phyloP scores from a whole-genome alignment of 2,888 invertebrate genomes.

The Drosophila cognata region DNA sequence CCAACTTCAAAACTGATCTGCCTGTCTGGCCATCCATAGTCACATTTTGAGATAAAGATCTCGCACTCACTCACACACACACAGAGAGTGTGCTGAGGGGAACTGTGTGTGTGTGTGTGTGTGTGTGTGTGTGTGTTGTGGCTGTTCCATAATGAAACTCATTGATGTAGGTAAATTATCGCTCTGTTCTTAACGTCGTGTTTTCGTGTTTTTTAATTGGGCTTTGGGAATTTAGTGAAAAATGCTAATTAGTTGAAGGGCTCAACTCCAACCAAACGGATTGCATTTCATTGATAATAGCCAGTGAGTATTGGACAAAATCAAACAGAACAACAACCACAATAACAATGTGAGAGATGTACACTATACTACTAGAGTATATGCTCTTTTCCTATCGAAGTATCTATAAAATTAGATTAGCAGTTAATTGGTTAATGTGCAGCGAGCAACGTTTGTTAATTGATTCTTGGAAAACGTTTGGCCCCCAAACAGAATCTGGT shows the following conservation, averaged over 20 bases:
- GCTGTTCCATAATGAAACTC: constrained; percentile 78
- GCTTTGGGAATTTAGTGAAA: constrained; percentile 83
- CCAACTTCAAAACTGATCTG: constrained; percentile 24
- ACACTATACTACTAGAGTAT: constrained; percentile 39
- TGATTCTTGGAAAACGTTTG: constrained; percentile 69
- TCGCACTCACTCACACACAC: constrained; percentile 31
- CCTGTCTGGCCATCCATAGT: constrained; percentile 49
- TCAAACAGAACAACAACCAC: constrained; percentile 22
- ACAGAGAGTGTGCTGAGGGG: not conserved
- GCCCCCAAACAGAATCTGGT: constrained; percentile 46
- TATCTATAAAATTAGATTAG: constrained; percentile 81
- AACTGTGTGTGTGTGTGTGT: constrained; percentile 7
- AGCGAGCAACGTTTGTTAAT: constrained; percentile 81
- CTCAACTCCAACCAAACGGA: constrained; percentile 48
- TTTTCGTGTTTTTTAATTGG: constrained; percentile 84
- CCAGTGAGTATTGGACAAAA: constrained; percentile 47
- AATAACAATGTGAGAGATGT: constrained; percentile 60
- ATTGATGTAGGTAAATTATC: constrained; percentile 85
- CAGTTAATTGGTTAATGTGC: constrained; percentile 82
- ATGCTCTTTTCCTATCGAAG: constrained; percentile 27
- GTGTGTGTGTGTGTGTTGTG: constrained; percentile 38
- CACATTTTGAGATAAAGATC: constrained; percentile 78
- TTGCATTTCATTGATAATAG: constrained; percentile 80
- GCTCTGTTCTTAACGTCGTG: constrained; percentile 82
- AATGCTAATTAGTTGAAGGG: constrained; percentile 84